Evolutionary conservation across 1,140 invertebrate species (phyloP).

Genomic region (Drosophila kikkawai): DNA sequence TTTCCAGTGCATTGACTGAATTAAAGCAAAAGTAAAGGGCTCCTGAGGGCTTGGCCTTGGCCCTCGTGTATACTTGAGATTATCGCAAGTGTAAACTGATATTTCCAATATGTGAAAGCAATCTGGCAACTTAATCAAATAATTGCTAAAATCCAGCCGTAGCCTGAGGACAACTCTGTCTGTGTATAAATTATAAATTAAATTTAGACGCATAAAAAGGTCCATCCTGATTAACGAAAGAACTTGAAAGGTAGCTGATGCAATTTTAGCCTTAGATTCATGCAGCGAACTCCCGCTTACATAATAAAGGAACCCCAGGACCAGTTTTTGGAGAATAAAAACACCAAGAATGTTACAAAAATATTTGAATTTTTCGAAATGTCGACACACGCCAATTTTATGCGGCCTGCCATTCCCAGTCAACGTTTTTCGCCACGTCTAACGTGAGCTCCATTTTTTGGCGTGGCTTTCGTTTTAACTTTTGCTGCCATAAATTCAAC

Average conservation of each 20-base stretch:
- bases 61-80: slow-evolving; percentile 31
- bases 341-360: slow-evolving; percentile 39
- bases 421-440: slow-evolving; percentile 25
- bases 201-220: background rate
- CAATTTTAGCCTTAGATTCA: background rate
- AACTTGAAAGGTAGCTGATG: background rate
- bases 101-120: slow-evolving; percentile 24
- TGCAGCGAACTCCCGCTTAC: background rate
- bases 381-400: slow-evolving; percentile 46
- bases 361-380: slow-evolving; percentile 55
- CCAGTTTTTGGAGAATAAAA: slow-evolving; percentile 16
- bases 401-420: slow-evolving; percentile 21
- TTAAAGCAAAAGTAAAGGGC: slow-evolving; percentile 27
- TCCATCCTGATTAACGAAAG: background rate
- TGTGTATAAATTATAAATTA: background rate
- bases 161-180: background rate
- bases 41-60: slow-evolving; percentile 38
- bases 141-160: slow-evolving; percentile 25
- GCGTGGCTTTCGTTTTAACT: slow-evolving; percentile 67
- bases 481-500: slow-evolving; percentile 75
- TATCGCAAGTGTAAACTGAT: slow-evolving; percentile 37
- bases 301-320: slow-evolving; percentile 6
- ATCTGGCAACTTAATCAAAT: slow-evolving; percentile 18
- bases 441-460: slow-evolving; percentile 32
- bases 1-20: slow-evolving; percentile 9